A percentile compares a stretch with the other conserved stretches of the same genome.
Conservation (phyloP, 2,888 invertebrate species). For the Cryptocephalus moraei region DNA sequence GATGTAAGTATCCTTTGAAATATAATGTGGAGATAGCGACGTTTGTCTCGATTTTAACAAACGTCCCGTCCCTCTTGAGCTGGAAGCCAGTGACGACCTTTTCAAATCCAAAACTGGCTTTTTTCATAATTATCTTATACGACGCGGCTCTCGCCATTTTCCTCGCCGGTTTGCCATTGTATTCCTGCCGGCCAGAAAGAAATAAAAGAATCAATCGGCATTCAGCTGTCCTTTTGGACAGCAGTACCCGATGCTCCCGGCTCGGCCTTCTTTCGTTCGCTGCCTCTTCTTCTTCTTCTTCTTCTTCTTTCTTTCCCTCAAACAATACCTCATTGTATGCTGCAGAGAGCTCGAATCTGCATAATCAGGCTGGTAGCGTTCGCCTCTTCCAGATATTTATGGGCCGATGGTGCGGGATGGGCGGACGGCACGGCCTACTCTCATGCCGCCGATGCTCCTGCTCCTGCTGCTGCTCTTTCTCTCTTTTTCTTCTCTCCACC, state of each 20-base stretch:
- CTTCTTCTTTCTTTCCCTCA: not conserved
- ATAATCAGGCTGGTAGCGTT: slow-evolving; percentile 10
- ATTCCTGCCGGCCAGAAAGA: slow-evolving; percentile 3
- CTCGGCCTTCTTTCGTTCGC: slow-evolving; percentile 5
- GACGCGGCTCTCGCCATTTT: not conserved
- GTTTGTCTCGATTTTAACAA: no score
- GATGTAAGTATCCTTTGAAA: no score
- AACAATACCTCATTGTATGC: slow-evolving; percentile 14
- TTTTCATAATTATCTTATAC: no score
- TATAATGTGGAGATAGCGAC: no score
- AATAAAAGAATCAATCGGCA: slow-evolving; percentile 10
- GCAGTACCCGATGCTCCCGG: slow-evolving; percentile 6
- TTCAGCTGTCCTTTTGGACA: slow-evolving; percentile 4
- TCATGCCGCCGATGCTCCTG: not conserved
- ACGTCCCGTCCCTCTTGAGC: no score
- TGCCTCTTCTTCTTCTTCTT: no score
- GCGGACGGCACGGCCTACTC: not conserved
- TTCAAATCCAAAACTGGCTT: no score
- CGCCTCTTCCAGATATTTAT: slow-evolving; percentile 8
- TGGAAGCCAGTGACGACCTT: no score
- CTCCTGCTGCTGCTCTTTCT: not conserved
- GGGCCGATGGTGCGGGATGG: not conserved
- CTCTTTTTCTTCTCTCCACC: no score
- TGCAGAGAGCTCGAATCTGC: slow-evolving; percentile 8
- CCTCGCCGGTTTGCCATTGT: slow-evolving; percentile 4